A percentile compares a stretch with the other conserved stretches of the same genome.
These are phyloP conservation scores for Psittacus erithacus DNA, from an alignment of 2,113 vertebrate species.

Conservation along the genomic window DNA sequence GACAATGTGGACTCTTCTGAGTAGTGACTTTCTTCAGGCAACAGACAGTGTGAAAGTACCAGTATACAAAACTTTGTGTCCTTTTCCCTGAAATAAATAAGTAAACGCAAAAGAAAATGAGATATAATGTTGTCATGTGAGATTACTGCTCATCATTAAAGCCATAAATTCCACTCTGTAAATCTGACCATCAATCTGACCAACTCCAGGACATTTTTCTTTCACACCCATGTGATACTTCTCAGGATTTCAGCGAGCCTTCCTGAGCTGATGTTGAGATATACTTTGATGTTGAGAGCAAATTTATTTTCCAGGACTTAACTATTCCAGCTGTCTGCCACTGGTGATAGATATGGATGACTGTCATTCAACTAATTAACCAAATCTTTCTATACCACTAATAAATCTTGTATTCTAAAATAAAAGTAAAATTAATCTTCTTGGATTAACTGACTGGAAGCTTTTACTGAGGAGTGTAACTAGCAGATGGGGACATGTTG, in stretches of 20 bases:
- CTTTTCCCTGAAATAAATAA: not conserved
- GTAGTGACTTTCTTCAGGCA: not conserved
- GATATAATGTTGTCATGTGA: not conserved
- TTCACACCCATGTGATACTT: not conserved
- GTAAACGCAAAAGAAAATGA: not conserved
- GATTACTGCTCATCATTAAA: not conserved
- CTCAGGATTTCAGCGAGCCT: not conserved
- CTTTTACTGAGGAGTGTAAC: not conserved
- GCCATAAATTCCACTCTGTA: not conserved
- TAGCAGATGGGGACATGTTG: not conserved
- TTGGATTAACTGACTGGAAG: slow-evolving; percentile 13
- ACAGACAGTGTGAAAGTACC: not conserved
- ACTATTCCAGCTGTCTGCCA: slow-evolving; percentile 70
- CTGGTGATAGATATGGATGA: slow-evolving; percentile 73
- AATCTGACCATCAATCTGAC: not conserved
- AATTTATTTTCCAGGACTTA: slow-evolving; percentile 78
- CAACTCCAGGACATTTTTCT: not conserved
- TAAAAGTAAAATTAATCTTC: slow-evolving; percentile 61
- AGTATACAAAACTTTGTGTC: not conserved
- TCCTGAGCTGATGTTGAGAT: slow-evolving; percentile 29
- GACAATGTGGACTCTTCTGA: not conserved
- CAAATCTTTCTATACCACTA: slow-evolving; percentile 61
- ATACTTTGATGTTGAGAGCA: slow-evolving; percentile 56
- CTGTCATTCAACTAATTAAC: slow-evolving; percentile 76
- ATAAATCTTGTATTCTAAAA: slow-evolving; percentile 48